Evolutionary conservation across 2,113 vertebrate genomes (phyloP), one percentile per base, ranked within the genome.

Genomic region (Neolamprologus cancellatus): DNA sequence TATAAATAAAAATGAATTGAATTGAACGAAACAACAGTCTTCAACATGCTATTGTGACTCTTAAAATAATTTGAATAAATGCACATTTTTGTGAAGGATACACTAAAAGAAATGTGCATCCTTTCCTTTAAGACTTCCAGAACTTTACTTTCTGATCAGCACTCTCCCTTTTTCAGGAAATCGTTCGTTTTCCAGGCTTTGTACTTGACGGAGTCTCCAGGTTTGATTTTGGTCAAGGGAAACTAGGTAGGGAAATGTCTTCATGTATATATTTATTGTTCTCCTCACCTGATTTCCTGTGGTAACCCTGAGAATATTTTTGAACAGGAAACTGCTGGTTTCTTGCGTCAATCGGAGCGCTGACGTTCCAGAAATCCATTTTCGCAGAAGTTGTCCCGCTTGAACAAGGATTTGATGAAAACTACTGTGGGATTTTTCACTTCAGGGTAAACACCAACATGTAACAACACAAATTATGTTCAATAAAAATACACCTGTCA

Each of bases 251-350:
- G 85, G 11, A 32, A 14, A 71, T 11, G 3, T 13, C 0, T 25
- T 48, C 3, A 3, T 30, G 36, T 2, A 2, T 50, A 53, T 50
- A 32, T 61, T 20, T 28, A 4, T 48, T 48, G 10, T 48, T 50
- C 23, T 50, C 5, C 7, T 23, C 30, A 4, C 2, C 25, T 30
- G 4, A 36, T n/a, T 18, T 36, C 18, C 46, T 71, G 9, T 30
- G 6, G 6, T 76, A 23, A 55, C 8, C 10, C 32, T 17, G n/a
- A 5, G 32, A 54, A 15, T 54, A 23, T 54, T 55, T 55, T 50
- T 46, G 15, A 25, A 11, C 66, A 97, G 96, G 95, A 87, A 92
- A 97, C 84, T 97, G 96, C 78, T 97, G 96, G 96, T 96, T 97
- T 87, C 91, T 97, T 34, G 95, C 96, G 0, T 93, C 96, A 20